phyloP scores from a whole-genome alignment of 2,113 vertebrate genomes.

The Ceratotherium simum region DNA sequence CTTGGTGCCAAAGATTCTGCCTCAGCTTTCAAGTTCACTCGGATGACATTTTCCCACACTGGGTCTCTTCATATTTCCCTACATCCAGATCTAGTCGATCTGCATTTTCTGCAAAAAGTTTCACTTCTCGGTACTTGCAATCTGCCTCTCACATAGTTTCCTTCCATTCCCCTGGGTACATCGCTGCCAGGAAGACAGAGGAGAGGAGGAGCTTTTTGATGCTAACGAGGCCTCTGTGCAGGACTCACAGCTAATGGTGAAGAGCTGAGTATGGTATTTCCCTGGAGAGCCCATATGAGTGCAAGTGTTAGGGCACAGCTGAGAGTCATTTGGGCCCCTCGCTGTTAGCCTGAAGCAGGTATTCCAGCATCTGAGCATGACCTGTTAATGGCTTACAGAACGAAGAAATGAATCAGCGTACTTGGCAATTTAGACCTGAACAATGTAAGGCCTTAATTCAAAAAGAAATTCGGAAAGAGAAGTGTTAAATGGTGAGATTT shows the following conservation, averaged over 20 bases:
- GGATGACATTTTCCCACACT: conserved; percentile 63
- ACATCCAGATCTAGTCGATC: conserved; percentile 38
- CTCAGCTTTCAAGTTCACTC: conserved; percentile 52
- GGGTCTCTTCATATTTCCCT: conserved; percentile 68
- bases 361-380: conserved; percentile 77
- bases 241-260: conserved; percentile 72
- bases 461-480: conserved; percentile 3
- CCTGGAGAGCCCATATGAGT: conserved; percentile 70
- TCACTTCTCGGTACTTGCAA: conserved; percentile 78
- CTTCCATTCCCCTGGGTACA: conserved; percentile 62
- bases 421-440: conserved; percentile 80
- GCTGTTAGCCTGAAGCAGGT: conserved; percentile 79
- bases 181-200: conserved; percentile 61
- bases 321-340: conserved; percentile 80
- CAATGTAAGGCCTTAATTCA: conserved; percentile 60
- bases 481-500: neutral
- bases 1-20: conserved; percentile 56
- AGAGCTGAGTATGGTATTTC: conserved; percentile 46
- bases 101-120: conserved; percentile 68
- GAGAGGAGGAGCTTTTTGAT: conserved; percentile 64
- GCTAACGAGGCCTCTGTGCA: conserved; percentile 79
- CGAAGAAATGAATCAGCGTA: conserved; percentile 82
- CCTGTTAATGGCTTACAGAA: conserved; percentile 81
- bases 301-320: conserved; percentile 61
- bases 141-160: conserved; percentile 53